A percentile compares a stretch with the other conserved stretches of the same genome.
Evolutionary conservation across 2,113 vertebrate genomes (phyloP).

Genomic region (Dendropsophus ebraccatus): DNA sequence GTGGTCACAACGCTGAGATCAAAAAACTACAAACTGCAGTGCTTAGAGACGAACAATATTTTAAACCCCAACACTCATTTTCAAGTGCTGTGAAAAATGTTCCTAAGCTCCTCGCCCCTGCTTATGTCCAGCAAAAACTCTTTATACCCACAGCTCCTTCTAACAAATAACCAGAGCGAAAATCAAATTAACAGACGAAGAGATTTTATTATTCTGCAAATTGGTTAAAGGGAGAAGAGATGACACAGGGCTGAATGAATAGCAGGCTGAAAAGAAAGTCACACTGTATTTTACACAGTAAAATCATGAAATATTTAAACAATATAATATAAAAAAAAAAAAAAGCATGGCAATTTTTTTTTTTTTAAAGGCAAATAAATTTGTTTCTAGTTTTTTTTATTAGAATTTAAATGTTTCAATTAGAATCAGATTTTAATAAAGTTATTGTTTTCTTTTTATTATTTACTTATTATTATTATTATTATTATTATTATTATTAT

Average conservation of each 20-base stretch:
- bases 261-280: not conserved
- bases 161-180: conserved; percentile 21
- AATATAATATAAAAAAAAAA: not conserved
- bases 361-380: too few species aligned
- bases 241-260: not conserved
- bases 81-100: conserved; percentile 72
- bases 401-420: not conserved
- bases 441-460: not conserved
- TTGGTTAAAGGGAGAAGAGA: conserved; percentile 7
- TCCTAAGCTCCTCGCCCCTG: conserved; percentile 74
- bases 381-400: too few species aligned
- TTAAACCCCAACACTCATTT: conserved; percentile 80
- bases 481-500: not conserved
- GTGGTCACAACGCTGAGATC: conserved; percentile 84
- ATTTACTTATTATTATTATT: too few species aligned
- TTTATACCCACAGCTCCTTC: conserved; percentile 54
- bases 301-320: not conserved
- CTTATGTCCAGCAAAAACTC: conserved; percentile 75
- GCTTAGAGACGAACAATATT: conserved; percentile 78
- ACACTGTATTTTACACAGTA: not conserved
- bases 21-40: conserved; percentile 80
- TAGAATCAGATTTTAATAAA: too few species aligned
- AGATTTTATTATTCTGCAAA: conserved; percentile 36
- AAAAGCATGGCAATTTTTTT: too few species aligned
- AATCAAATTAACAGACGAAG: conserved; percentile 31